A percentile compares a stretch with the other conserved stretches of the same genome.
phyloP scores from a whole-genome alignment of 2,797 vertebrate genomes.

The Pseudochirops cupreus region DNA sequence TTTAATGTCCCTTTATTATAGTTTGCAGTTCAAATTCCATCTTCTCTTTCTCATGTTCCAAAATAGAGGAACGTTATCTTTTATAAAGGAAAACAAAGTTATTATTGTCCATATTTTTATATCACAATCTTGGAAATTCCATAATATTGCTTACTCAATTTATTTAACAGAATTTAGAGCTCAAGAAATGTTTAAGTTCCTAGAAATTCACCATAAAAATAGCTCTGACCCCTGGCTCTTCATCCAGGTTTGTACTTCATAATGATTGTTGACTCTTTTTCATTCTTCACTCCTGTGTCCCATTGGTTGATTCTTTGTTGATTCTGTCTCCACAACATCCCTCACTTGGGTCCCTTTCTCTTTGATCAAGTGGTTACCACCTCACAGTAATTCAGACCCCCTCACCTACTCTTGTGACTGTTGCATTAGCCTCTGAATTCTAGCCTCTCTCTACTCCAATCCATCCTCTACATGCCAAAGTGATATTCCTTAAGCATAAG shows the following conservation, averaged over 20 bases:
- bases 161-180: neutral
- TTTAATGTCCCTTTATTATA: constrained; percentile 26
- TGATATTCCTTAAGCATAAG: neutral
- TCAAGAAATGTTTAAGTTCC: constrained; percentile 28
- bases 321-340: neutral
- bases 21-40: neutral
- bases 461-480: no score
- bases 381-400: neutral
- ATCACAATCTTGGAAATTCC: constrained; percentile 5
- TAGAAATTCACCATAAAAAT: neutral
- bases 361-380: neutral
- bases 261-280: neutral
- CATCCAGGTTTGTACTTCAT: neutral
- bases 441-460: neutral
- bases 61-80: neutral
- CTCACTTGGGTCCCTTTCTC: neutral
- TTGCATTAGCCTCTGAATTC: neutral
- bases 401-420: neutral
- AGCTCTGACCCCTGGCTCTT: neutral
- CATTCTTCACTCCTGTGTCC: neutral
- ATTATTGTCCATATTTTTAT: constrained; percentile 26
- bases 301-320: neutral
- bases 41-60: constrained; percentile 17
- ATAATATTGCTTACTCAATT: neutral
- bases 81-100: constrained; percentile 29